phyloP scores from a whole-genome alignment of 2,797 vertebrate species.

The Pangasius sanitwongsei region DNA sequence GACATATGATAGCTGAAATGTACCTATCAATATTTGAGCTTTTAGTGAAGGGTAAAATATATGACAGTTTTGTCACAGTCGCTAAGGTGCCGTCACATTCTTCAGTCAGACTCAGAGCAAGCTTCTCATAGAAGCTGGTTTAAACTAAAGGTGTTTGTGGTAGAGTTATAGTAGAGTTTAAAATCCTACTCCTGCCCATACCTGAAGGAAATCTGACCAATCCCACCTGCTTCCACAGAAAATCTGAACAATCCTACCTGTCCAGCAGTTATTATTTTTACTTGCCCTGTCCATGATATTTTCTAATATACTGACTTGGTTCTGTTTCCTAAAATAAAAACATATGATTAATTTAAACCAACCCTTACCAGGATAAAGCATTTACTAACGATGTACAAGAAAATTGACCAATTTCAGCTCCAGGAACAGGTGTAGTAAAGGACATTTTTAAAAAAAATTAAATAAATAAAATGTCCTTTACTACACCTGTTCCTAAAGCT shows the following conservation, averaged over 20 bases:
- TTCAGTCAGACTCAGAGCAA: neutral
- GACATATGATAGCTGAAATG: neutral
- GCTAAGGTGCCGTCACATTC: neutral
- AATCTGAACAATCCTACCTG: neutral
- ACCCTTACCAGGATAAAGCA: neutral
- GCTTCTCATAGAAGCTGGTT: neutral
- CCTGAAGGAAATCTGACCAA: neutral
- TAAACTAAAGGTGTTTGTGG: neutral
- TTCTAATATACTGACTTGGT: neutral
- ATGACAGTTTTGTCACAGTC: neutral
- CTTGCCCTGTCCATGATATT: neutral
- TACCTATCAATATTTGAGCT: neutral
- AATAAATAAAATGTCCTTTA: no score
- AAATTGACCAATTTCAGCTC: no score
- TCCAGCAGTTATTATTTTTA: neutral
- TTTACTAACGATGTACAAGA: neutral
- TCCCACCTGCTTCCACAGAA: neutral
- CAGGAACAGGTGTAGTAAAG: no score
- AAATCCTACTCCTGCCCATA: neutral
- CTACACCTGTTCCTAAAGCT: no score
- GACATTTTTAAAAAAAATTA: no score
- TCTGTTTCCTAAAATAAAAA: neutral
- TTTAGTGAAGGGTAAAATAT: neutral
- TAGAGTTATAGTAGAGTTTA: neutral
- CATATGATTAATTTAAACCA: neutral